These are phyloP conservation scores for Cheirogaleus medius DNA, from an alignment of 2,113 vertebrate species.

Conservation along the genomic window DNA sequence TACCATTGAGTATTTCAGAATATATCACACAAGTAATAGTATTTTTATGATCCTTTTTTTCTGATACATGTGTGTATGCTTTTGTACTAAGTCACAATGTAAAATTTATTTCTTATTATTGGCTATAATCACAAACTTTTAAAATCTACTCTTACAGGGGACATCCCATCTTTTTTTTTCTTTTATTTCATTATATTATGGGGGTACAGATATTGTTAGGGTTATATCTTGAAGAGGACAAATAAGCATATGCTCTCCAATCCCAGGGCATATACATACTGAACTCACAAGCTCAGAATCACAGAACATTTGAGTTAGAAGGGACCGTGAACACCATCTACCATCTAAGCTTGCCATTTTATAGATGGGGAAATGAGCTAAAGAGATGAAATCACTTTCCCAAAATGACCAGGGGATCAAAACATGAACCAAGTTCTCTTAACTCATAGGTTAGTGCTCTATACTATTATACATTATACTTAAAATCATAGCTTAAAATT, in stretches of 20 bases:
- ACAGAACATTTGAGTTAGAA: background rate
- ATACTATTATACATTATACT: background rate
- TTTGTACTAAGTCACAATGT: background rate
- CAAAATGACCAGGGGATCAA: background rate
- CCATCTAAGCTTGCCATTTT: background rate
- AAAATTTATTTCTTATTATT: background rate
- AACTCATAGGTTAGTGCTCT: background rate
- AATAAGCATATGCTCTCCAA: background rate
- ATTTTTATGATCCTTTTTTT: background rate
- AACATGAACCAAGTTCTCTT: background rate
- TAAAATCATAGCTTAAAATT: background rate
- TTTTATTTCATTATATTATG: too few relatives aligned
- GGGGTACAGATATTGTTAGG: too few relatives aligned
- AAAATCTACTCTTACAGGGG: background rate
- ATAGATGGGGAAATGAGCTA: background rate
- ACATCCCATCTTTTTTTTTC: too few relatives aligned
- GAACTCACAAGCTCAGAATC: background rate
- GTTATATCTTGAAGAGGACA: background rate
- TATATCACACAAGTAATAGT: background rate
- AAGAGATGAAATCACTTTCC: background rate
- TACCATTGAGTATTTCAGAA: background rate
- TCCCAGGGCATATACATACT: background rate
- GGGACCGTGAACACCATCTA: background rate
- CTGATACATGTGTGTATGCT: background rate
- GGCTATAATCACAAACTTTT: background rate